Evolutionary conservation across 2,113 vertebrate genomes (phyloP).

Genomic region (Equus przewalskii): DNA sequence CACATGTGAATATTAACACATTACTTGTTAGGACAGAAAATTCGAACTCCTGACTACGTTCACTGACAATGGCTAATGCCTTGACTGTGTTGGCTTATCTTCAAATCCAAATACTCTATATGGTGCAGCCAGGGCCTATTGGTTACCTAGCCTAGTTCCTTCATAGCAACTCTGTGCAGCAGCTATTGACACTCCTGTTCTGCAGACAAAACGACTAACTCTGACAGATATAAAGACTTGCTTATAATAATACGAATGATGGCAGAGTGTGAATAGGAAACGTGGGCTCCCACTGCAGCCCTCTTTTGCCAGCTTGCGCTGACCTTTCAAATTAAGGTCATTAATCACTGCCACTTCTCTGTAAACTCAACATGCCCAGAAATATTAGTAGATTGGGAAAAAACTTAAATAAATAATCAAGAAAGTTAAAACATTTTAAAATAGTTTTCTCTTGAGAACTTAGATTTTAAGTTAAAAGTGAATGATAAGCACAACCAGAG

Average conservation of each 20-base stretch:
- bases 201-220: not conserved
- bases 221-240: not conserved
- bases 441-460: conserved; percentile 23
- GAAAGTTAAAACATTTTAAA: not conserved
- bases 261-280: not conserved
- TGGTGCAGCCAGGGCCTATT: not conserved
- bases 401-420: not conserved
- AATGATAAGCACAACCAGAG: not conserved
- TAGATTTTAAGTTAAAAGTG: not conserved
- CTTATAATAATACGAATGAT: not conserved
- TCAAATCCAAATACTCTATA: not conserved
- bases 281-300: not conserved
- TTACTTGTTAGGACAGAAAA: not conserved
- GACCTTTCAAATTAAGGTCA: not conserved
- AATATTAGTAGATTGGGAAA: not conserved
- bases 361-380: not conserved
- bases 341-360: not conserved
- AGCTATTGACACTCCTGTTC: not conserved
- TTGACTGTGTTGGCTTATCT: not conserved
- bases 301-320: not conserved
- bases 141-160: not conserved
- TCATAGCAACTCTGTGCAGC: not conserved
- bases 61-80: not conserved
- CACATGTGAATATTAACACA: not conserved
- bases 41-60: not conserved